A percentile compares a stretch with the other conserved stretches of the same genome.
Conservation (phyloP, 2,797 vertebrate species). For the Propithecus perrieri region DNA sequence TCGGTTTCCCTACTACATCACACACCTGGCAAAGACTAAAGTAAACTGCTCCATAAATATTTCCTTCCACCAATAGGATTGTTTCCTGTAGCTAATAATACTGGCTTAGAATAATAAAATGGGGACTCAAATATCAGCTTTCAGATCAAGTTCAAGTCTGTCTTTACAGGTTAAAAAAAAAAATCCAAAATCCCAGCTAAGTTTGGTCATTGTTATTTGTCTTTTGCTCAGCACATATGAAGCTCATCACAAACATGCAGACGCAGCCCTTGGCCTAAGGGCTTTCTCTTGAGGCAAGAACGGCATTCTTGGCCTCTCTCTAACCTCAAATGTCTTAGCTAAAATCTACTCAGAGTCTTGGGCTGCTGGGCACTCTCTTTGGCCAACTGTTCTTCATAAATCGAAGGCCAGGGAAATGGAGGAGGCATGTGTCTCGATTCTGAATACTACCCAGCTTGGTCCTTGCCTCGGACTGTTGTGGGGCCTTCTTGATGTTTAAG, state of each 20-base stretch:
- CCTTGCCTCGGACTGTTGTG: background rate
- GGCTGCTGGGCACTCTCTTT: background rate
- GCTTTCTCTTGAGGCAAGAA: background rate
- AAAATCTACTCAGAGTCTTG: background rate
- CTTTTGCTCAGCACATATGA: background rate
- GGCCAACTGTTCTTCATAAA: background rate
- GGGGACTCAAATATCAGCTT: background rate
- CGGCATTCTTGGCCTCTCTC: background rate
- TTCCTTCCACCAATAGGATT: background rate
- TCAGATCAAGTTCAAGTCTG: background rate
- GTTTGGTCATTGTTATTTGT: background rate
- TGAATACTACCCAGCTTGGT: background rate
- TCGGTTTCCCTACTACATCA: background rate
- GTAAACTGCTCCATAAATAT: background rate
- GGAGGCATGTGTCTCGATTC: background rate
- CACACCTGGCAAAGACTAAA: background rate
- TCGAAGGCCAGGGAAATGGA: background rate
- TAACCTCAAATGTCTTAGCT: background rate
- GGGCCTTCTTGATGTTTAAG: background rate
- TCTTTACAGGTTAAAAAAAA: background rate
- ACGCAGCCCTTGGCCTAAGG: background rate
- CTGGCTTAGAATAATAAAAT: background rate
- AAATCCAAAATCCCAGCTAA: background rate
- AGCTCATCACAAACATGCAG: background rate
- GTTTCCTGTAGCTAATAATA: background rate